Evolutionary conservation across 2,797 vertebrate species (phyloP).

Genomic region (Protosalanx chinensis): DNA sequence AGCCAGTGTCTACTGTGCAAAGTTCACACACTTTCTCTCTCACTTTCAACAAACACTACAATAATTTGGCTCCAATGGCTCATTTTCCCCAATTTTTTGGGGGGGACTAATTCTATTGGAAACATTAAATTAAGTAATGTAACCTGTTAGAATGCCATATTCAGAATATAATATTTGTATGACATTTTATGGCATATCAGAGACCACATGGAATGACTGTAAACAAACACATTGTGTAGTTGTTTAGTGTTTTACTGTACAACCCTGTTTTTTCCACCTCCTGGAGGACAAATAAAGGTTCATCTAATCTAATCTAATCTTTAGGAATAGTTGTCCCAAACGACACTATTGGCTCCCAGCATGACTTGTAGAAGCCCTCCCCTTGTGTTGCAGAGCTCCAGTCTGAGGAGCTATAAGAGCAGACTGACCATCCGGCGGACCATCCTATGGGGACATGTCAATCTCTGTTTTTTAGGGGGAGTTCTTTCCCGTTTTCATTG

Average conservation of each 20-base stretch:
- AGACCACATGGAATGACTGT: neutral
- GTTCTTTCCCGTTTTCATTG: neutral
- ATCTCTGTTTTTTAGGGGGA: conserved; percentile 1
- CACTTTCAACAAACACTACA: no score
- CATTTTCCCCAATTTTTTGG: neutral
- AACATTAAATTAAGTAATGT: neutral
- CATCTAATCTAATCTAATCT: no score
- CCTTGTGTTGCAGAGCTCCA: conserved; percentile 16
- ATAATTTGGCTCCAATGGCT: no score
- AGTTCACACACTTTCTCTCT: neutral
- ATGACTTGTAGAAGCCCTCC: conserved; percentile 37
- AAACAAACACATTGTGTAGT: neutral
- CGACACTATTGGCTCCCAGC: neutral
- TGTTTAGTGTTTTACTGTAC: conserved; percentile 14
- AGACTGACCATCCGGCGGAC: conserved; percentile 26
- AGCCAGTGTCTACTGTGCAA: neutral
- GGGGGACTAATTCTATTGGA: neutral
- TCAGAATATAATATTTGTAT: neutral
- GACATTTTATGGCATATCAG: neutral
- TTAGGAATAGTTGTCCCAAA: neutral
- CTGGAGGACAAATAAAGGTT: no score
- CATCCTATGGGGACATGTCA: conserved; percentile 33
- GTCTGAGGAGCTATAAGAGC: conserved; percentile 44
- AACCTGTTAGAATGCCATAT: neutral
- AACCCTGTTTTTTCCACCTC: no score